These are phyloP conservation scores for Siphlonurus alternatus DNA, from an alignment of 2,888 invertebrate genomes.

Conservation along the genomic window DNA sequence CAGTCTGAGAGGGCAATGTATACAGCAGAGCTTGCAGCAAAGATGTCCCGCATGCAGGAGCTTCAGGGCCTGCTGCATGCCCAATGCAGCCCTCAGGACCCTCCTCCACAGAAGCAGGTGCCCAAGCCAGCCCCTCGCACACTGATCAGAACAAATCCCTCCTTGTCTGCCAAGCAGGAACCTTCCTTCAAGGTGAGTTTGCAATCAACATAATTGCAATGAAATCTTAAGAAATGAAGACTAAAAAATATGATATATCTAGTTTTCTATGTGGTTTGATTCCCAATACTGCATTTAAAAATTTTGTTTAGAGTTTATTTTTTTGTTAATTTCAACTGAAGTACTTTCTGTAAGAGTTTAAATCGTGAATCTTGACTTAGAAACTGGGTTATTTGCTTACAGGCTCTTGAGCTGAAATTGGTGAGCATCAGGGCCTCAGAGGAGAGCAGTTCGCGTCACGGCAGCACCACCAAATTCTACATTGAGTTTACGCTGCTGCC, in stretches of 20 bases:
- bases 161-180: no score
- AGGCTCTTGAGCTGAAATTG: background rate
- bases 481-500: background rate
- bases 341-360: background rate
- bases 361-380: background rate
- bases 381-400: background rate
- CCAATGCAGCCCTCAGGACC: no score
- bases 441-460: background rate
- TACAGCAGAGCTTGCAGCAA: background rate
- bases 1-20: background rate
- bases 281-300: no score
- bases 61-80: background rate
- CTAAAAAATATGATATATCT: no score
- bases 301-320: no score
- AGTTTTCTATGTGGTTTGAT: no score
- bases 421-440: background rate
- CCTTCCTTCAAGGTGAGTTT: no score
- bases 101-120: background rate
- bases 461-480: background rate
- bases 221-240: no score
- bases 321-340: background rate
- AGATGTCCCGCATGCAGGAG: background rate
- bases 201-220: no score
- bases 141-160: no score
- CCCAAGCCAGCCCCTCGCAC: background rate